These are phyloP conservation scores for Dasypogon diadema DNA, from an alignment of 2,888 invertebrate genomes.

Conservation along the genomic window DNA sequence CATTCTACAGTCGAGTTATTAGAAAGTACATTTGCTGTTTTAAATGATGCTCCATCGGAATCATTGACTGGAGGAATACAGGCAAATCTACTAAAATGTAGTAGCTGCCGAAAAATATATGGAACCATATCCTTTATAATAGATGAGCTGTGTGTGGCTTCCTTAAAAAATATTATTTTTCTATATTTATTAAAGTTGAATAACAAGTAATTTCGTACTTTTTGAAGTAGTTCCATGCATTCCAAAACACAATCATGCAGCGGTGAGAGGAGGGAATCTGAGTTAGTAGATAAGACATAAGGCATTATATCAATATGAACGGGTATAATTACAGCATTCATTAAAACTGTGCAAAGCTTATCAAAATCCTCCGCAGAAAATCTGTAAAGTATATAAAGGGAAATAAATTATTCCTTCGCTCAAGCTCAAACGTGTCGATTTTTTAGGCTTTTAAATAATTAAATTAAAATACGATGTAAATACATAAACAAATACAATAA, in stretches of 20 bases:
- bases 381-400: too few species aligned
- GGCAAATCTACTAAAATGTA: constrained; percentile 78
- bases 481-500: too few species aligned
- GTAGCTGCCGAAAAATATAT: constrained; percentile 75
- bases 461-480: too few species aligned
- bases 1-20: constrained; percentile 72
- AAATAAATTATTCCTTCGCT: too few species aligned
- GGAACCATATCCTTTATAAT: constrained; percentile 76
- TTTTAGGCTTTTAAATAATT: too few species aligned
- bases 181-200: constrained; percentile 55
- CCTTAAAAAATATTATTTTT: constrained; percentile 63
- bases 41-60: constrained; percentile 61
- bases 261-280: constrained; percentile 84
- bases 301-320: constrained; percentile 84
- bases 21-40: constrained; percentile 57
- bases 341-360: constrained; percentile 81
- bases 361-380: constrained; percentile 76
- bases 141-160: constrained; percentile 72
- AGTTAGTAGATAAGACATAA: constrained; percentile 82
- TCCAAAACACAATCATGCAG: constrained; percentile 88
- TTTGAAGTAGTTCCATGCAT: constrained; percentile 88
- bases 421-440: too few species aligned
- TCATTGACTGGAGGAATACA: constrained; percentile 74
- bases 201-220: constrained; percentile 70
- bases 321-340: constrained; percentile 83